Conservation (phyloP, 1,140 invertebrate species). For the Sarcophaga bullata region DNA sequence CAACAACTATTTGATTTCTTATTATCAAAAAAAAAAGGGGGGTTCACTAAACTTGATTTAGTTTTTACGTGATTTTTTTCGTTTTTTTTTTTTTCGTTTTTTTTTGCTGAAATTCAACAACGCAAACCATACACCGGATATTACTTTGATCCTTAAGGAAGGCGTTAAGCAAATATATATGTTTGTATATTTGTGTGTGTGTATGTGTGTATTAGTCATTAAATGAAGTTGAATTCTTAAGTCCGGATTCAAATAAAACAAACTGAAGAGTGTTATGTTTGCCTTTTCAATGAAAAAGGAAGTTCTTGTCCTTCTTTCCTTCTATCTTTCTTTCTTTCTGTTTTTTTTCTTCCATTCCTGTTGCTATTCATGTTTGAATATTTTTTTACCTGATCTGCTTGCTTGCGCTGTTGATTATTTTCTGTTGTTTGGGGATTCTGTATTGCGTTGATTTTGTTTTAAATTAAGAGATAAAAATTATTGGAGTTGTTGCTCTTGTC, state of each 20-base stretch:
- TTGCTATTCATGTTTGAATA: neutral
- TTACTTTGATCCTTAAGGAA: conserved; percentile 36
- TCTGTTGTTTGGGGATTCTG: neutral
- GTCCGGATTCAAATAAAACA: neutral
- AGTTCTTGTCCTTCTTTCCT: neutral
- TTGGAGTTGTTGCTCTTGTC: neutral
- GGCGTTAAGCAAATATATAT: conserved; percentile 32
- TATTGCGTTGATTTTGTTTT: conserved; percentile 3
- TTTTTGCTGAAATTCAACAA: neutral
- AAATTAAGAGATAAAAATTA: conserved; percentile 14
- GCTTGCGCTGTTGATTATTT: neutral
- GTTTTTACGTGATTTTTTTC: neutral
- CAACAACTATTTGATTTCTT: no score
- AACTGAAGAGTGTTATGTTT: neutral
- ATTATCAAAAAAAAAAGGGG: neutral
- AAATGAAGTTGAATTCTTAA: conserved; percentile 23
- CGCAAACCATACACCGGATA: conserved; percentile 20
- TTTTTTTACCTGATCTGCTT: neutral
- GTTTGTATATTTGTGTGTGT: no score
- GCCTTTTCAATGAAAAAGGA: neutral
- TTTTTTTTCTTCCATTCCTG: neutral
- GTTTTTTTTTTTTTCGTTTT: neutral
- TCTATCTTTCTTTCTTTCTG: no score
- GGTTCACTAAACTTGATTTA: conserved; percentile 38
- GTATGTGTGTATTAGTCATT: conserved; percentile 27